phyloP scores from a whole-genome alignment of 2,113 vertebrate genomes.

The Phrynosoma platyrhinos region DNA sequence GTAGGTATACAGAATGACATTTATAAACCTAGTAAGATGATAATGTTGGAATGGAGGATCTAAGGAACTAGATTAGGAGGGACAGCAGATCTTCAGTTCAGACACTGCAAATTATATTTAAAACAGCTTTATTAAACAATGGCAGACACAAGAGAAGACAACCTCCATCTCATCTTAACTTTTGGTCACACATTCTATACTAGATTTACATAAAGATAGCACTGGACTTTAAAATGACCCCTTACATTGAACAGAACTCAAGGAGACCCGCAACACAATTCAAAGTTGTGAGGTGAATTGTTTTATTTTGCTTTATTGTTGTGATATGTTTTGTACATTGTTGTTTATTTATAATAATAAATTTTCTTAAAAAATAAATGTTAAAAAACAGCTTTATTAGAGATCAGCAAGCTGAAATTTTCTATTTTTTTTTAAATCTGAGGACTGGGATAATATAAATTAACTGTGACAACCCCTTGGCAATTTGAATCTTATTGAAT shows the following conservation, averaged over 20 bases:
- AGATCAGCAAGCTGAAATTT: background rate
- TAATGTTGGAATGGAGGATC: background rate
- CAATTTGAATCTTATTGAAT: slow-evolving; percentile 36
- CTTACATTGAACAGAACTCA: no score
- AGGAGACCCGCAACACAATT: no score
- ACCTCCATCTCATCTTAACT: no score
- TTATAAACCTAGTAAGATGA: background rate
- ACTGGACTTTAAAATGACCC: no score
- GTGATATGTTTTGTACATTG: no score
- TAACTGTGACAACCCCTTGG: background rate
- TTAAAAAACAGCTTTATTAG: background rate
- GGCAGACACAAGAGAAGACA: no score
- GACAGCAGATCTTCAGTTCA: background rate
- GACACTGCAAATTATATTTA: background rate
- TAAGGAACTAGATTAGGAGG: background rate
- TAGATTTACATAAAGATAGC: no score
- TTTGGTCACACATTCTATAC: no score
- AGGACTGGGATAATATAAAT: slow-evolving; percentile 21
- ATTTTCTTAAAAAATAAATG: no score
- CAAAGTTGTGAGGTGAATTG: no score
- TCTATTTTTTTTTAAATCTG: slow-evolving; percentile 4
- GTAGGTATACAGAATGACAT: background rate
- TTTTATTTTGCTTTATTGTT: no score
- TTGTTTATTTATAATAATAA: no score
- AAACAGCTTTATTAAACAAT: background rate